phyloP scores from a whole-genome alignment of 2,888 invertebrate genomes.

The Oscheius sp. region DNA sequence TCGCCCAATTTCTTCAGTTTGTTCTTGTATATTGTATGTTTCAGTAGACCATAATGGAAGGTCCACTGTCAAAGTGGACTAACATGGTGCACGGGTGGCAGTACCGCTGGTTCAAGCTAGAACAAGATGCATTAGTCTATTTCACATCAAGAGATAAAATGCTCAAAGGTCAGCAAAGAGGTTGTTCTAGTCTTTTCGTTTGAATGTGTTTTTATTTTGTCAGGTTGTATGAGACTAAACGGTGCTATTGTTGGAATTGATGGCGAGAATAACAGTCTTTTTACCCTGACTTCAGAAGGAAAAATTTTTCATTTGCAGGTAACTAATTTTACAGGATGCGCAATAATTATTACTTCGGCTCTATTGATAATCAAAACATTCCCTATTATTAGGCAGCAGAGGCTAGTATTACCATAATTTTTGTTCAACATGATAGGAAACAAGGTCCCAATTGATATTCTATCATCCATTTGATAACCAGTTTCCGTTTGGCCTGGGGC shows the following conservation, averaged over 20 bases:
- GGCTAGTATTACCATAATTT: too few species aligned
- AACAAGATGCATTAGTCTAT: conserved; percentile 93
- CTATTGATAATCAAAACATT: too few species aligned
- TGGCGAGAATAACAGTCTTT: conserved; percentile 95
- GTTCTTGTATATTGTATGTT: background rate
- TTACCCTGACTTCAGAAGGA: conserved; percentile 97
- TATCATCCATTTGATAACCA: too few species aligned
- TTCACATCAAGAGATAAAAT: conserved; percentile 83
- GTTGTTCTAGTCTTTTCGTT: conserved; percentile 18
- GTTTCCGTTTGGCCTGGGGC: too few species aligned
- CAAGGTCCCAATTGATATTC: too few species aligned
- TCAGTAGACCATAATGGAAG: conserved; percentile 79
- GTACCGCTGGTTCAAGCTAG: conserved; percentile 96
- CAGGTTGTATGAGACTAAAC: conserved; percentile 90
- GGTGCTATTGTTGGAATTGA: conserved; percentile 98
- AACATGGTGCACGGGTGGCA: conserved; percentile 99
- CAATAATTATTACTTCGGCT: too few species aligned
- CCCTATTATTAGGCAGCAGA: too few species aligned
- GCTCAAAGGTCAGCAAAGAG: conserved; percentile 86
- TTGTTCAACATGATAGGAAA: too few species aligned
- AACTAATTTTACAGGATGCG: background rate
- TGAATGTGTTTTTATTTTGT: background rate
- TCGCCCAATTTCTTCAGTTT: background rate
- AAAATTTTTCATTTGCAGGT: conserved; percentile 98
- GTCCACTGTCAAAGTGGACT: conserved; percentile 94